A percentile compares a stretch with the other conserved stretches of the same genome.
Conservation (phyloP, 2,113 vertebrate genomes). For the Gavia stellata region DNA sequence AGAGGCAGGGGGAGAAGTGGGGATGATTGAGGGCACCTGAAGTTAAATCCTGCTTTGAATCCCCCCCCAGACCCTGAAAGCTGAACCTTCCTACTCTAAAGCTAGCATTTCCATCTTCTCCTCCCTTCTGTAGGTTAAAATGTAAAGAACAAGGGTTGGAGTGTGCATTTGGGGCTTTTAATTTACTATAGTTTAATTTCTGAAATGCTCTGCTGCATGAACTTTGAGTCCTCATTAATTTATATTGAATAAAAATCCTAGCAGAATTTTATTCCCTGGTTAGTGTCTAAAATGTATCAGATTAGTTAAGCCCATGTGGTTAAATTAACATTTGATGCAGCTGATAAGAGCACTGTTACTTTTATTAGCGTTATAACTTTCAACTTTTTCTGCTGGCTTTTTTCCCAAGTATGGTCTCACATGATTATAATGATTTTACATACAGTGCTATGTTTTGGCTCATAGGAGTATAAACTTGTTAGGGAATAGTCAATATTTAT, state of each 20-base stretch:
- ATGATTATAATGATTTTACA: background rate
- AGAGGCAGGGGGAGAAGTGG: background rate
- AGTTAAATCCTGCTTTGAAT: background rate
- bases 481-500: constrained; percentile 7
- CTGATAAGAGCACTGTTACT: background rate
- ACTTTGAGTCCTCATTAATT: constrained; percentile 18
- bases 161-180: background rate
- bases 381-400: background rate
- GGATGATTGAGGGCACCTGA: background rate
- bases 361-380: background rate
- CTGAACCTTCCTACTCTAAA: background rate
- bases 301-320: background rate
- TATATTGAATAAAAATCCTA: constrained; percentile 9
- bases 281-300: background rate
- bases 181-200: background rate
- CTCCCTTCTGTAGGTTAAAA: background rate
- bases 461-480: background rate
- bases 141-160: background rate
- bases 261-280: background rate
- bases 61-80: background rate
- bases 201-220: background rate
- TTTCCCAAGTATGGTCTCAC: background rate
- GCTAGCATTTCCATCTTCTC: background rate
- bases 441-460: background rate
- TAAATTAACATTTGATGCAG: constrained; percentile 9